Percentiles rank a stretch among this genome's conserved stretches.
These are phyloP conservation scores for Pogonognathellus flavescens DNA, from an alignment of 1,140 invertebrate species.

Conservation along the genomic window DNA sequence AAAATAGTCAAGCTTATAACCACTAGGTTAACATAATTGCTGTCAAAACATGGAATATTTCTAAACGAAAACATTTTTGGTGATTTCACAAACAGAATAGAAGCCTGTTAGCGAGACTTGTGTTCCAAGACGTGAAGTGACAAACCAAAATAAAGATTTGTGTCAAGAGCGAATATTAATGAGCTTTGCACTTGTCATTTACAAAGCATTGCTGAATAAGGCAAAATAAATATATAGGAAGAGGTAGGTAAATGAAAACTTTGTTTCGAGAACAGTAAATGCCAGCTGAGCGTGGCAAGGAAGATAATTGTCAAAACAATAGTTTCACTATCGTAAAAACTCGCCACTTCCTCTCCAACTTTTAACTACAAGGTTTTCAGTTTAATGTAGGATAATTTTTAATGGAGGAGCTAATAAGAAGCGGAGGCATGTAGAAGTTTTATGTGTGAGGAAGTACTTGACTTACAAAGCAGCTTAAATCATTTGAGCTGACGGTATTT, in stretches of 20 bases:
- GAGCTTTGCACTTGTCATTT: neutral
- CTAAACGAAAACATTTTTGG: too few species aligned
- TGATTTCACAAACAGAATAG: too few species aligned
- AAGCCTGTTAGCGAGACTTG: neutral
- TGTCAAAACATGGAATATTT: too few species aligned
- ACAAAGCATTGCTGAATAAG: neutral
- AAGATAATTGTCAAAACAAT: slow-evolving; percentile 1
- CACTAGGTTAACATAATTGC: too few species aligned
- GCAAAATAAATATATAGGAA: neutral
- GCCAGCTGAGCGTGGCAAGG: neutral
- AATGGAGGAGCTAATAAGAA: slow-evolving; percentile 14
- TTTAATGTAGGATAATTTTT: neutral
- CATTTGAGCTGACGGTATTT: neutral
- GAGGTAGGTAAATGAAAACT: neutral
- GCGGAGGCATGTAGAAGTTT: neutral
- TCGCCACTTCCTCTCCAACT: neutral
- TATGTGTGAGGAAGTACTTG: slow-evolving; percentile 17
- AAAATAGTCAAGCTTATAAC: too few species aligned
- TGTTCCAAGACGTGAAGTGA: neutral
- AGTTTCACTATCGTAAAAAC: neutral
- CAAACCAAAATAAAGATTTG: neutral
- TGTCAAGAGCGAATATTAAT: slow-evolving; percentile 29
- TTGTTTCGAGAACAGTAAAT: neutral
- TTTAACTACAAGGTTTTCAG: slow-evolving; percentile 20
- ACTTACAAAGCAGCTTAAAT: neutral